Base-by-base conservation (phyloP, 2,888 invertebrate species). In the Hypolimnas misippus region DNA sequence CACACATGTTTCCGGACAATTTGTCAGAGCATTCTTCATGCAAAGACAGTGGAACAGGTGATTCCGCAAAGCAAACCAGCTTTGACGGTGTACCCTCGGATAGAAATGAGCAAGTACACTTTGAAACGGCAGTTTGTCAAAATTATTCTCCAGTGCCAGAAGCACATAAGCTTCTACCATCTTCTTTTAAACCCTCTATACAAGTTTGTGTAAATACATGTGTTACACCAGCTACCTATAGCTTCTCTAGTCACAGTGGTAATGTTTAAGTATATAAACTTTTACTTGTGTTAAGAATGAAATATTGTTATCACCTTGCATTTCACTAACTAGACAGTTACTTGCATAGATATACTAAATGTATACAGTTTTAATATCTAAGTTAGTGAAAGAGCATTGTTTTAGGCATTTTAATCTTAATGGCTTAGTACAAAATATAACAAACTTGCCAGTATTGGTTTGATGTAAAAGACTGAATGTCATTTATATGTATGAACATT, bases 41-140 rank as follows among this genome's bases (percentile, higher is more conserved):
- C 75, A 96, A 96, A 85, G 96, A 96, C 79, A 96, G 96, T 85
- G 96, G 96, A 50, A 96, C 96, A 57, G 96, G 96, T 57, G 96
- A 96, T 81, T 96, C 96, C 56, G 95, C 95, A 25, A 95, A 95
- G 87, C 93, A 94, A 71, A 95, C 95, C 69, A 96, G 93, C 76
- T 94, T 94, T 83, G 94, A 94, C 76, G 87, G 93, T 68, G 86
- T 89, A 71, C 92, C 92, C 67, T 74, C 81, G 51, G 92, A 92
- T 65, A 87, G 87, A 73, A 85, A 76, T 84, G 92, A 92, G 70
- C 88, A 81, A 77, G 87, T 91, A 64, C 88, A 90, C 77, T 92
- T 91, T 84, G 92, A 92, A 69, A 83, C 85, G 70, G 81, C 82
- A 69, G 82, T 86, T 56, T 86, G 87, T 75, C 82, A 79, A 70